phyloP scores from a whole-genome alignment of 2,888 invertebrate species.

The Ecdyonurus torrentis region DNA sequence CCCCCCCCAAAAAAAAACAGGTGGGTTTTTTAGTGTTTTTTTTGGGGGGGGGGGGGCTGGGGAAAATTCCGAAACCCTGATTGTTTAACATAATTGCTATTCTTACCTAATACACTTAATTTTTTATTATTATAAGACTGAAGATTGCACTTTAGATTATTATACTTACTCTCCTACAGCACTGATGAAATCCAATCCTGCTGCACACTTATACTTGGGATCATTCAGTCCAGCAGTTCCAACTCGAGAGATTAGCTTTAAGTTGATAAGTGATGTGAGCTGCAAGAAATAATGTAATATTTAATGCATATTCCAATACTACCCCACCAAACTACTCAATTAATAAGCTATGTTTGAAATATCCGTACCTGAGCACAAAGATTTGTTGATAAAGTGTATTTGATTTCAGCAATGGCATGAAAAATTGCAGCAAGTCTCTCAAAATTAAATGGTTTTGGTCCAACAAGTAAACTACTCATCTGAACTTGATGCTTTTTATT shows the following conservation, averaged over 20 bases:
- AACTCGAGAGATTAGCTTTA: slow-evolving; percentile 54
- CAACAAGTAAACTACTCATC: slow-evolving; percentile 47
- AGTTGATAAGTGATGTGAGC: slow-evolving; percentile 69
- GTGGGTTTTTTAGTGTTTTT: no score
- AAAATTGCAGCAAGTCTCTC: slow-evolving; percentile 76
- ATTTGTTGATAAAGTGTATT: slow-evolving; percentile 69
- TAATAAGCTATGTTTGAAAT: no score
- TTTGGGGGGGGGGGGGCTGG: no score
- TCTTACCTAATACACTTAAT: not conserved
- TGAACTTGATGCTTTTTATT: slow-evolving; percentile 24
- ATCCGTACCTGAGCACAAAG: slow-evolving; percentile 53
- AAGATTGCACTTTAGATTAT: no score
- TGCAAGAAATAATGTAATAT: slow-evolving; percentile 17
- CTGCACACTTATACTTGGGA: slow-evolving; percentile 74
- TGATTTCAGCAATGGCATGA: slow-evolving; percentile 71
- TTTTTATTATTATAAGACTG: not conserved
- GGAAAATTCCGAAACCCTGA: no score
- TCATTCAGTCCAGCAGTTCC: slow-evolving; percentile 59
- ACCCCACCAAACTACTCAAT: no score
- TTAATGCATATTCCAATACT: no score
- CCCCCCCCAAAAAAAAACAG: no score
- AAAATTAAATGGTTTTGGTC: slow-evolving; percentile 68
- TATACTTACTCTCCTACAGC: slow-evolving; percentile 45
- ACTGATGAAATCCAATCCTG: slow-evolving; percentile 62
- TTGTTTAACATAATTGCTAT: no score